Conservation (phyloP, 2,888 invertebrate species). For the Eupithecia inturbata region DNA sequence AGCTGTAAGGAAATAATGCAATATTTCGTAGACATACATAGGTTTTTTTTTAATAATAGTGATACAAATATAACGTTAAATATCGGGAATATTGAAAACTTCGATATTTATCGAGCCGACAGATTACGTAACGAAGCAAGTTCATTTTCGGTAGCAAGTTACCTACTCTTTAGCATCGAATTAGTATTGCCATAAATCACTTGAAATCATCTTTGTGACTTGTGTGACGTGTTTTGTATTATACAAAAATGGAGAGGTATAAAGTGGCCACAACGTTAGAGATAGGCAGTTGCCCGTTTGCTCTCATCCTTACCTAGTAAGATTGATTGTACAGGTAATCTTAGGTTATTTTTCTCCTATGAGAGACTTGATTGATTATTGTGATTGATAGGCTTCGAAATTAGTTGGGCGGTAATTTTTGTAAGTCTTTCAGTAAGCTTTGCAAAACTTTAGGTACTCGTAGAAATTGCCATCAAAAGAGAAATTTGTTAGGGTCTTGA, state of each 20-base stretch:
- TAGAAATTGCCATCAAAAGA: too few species aligned
- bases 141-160: background rate
- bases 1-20: too few species aligned
- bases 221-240: background rate
- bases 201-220: background rate
- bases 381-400: constrained; percentile 40
- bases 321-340: constrained; percentile 43
- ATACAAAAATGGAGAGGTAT: background rate
- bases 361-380: constrained; percentile 45
- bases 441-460: background rate
- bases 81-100: too few species aligned
- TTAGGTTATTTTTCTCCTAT: constrained; percentile 37
- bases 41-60: too few species aligned
- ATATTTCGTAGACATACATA: too few species aligned
- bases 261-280: background rate
- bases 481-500: background rate
- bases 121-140: too few species aligned
- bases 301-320: constrained; percentile 30
- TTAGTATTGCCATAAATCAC: background rate
- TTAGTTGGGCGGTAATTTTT: constrained; percentile 35
- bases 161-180: background rate
- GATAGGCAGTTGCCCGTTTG: background rate
- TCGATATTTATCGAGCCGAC: too few species aligned
- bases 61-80: too few species aligned
- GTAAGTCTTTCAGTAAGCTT: background rate